These are phyloP conservation scores for Vireo altiloquus DNA, from an alignment of 2,113 vertebrate species.

Conservation along the genomic window DNA sequence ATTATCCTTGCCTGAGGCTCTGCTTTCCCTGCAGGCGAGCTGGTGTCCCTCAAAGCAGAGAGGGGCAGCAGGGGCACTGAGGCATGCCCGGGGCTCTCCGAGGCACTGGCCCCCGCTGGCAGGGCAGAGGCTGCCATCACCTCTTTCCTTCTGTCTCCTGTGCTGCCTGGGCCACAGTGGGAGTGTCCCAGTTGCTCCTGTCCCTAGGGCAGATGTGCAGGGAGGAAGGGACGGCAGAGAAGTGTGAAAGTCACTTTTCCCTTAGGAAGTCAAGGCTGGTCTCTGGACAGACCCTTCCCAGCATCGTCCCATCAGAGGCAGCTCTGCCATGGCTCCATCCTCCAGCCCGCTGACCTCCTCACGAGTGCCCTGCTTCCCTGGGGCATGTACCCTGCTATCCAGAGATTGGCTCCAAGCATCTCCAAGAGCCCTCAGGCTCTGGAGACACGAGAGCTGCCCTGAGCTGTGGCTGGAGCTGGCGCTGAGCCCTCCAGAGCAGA, in stretches of 20 bases:
- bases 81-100: rapidly evolving
- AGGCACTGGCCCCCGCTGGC: rapidly evolving
- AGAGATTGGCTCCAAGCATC: background rate
- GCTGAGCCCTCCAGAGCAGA: background rate
- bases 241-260: background rate
- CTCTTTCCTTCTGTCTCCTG: background rate
- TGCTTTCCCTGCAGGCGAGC: background rate
- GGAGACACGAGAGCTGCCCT: background rate
- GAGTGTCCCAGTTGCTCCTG: background rate
- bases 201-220: background rate
- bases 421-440: background rate
- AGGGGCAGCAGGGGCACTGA: background rate
- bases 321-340: background rate
- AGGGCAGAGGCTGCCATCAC: background rate
- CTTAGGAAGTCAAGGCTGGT: background rate
- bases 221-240: background rate
- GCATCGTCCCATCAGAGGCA: background rate
- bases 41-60: background rate
- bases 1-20: background rate
- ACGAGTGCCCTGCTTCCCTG: background rate
- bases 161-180: background rate
- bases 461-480: background rate
- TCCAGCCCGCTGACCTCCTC: background rate
- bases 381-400: background rate
- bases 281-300: background rate